Evolutionary conservation across 2,888 invertebrate species (phyloP).

Genomic region (Metalampra italica): DNA sequence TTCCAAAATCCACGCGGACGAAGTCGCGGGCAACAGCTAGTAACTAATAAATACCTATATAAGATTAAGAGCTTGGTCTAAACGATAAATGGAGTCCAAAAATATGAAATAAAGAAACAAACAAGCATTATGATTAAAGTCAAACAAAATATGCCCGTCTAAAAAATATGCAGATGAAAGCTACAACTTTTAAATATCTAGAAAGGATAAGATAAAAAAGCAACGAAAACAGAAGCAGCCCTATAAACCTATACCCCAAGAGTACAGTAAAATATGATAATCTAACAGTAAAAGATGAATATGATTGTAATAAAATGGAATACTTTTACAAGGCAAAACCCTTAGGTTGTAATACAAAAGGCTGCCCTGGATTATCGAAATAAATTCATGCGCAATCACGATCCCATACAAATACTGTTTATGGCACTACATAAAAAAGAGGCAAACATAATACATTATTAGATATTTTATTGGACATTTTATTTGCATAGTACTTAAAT

Average conservation of each 20-base stretch:
- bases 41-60: too few species aligned
- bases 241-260: constrained; percentile 9
- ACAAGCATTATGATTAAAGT: too few species aligned
- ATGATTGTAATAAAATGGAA: constrained; percentile 15
- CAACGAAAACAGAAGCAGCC: not conserved
- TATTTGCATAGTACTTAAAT: constrained; percentile 17
- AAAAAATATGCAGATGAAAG: not conserved
- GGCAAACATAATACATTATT: constrained; percentile 6
- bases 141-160: not conserved
- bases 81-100: too few species aligned
- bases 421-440: constrained; percentile 5
- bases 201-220: constrained; percentile 1
- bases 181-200: not conserved
- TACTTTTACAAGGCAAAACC: constrained; percentile 15
- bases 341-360: not conserved
- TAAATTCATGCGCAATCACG: constrained; percentile 35
- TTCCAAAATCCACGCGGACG: too few species aligned
- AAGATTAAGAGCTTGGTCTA: too few species aligned
- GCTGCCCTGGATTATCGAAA: constrained; percentile 17
- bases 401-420: constrained; percentile 17
- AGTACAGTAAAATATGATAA: constrained; percentile 20
- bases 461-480: constrained; percentile 14
- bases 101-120: too few species aligned
- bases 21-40: too few species aligned
- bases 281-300: constrained; percentile 15